Percentiles rank a stretch among this genome's conserved stretches.
Evolutionary conservation across 2,113 vertebrate species (phyloP).

Genomic region (Vireo altiloquus): DNA sequence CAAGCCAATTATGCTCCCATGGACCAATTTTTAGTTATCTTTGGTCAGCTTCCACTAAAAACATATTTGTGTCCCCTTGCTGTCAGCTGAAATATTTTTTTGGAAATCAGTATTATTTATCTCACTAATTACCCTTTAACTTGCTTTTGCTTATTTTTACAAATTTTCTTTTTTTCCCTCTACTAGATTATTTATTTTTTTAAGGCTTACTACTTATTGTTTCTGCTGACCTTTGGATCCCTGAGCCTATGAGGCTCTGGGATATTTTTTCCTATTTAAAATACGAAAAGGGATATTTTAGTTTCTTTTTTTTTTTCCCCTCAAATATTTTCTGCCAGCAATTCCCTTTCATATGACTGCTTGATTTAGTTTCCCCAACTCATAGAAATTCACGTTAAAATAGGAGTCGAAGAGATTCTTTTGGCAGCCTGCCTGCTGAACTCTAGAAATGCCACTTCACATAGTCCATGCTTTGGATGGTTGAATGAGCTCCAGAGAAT

Average conservation of each 20-base stretch:
- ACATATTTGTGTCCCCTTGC: not conserved
- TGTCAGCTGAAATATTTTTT: not conserved
- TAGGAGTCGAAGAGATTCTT: conserved; percentile 8
- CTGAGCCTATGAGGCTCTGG: not conserved
- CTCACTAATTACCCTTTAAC: conserved; percentile 36
- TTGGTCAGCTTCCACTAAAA: conserved; percentile 45
- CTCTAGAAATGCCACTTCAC: conserved; percentile 41
- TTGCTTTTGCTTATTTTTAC: conserved; percentile 48
- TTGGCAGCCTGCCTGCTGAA: conserved; percentile 46
- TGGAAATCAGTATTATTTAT: conserved; percentile 24
- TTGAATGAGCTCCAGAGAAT: not conserved
- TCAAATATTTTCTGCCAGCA: not conserved
- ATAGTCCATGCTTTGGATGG: not conserved
- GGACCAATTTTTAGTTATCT: conserved; percentile 27
- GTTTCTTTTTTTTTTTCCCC: not conserved
- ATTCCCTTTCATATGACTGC: not conserved
- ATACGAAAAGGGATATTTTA: not conserved
- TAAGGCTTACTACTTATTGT: conserved; percentile 35
- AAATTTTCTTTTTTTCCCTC: not conserved
- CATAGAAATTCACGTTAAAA: not conserved
- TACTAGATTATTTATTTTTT: not conserved
- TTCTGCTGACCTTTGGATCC: not conserved
- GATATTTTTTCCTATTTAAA: conserved; percentile 20
- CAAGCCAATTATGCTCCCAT: conserved; percentile 1
- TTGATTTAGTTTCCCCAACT: not conserved